Evolutionary conservation across 2,113 vertebrate genomes (phyloP), one percentile per base, ranked within the genome.

Genomic region (Oncorhynchus mykiss): DNA sequence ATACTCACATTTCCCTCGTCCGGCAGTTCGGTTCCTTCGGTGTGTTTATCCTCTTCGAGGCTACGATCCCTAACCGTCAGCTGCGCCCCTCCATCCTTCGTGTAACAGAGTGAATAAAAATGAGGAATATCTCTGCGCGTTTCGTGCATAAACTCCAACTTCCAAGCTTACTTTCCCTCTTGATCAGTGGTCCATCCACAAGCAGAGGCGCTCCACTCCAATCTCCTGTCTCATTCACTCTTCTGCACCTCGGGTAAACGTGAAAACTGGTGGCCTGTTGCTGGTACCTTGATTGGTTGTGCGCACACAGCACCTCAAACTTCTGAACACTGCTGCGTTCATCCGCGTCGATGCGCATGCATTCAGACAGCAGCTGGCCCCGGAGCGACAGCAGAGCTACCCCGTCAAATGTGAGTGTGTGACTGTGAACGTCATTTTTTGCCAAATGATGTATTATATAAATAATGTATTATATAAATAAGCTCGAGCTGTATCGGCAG

Each of bases 81-180:
- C 90, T 93, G 82, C 77, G 90, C 86, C 82, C 86, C 82, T 89
- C 87, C 92, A 93, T 93, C 85, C 82, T 84, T 16, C 5, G 76
- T 66, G 78, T 81, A 89, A 88, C 79, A 62, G 78, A 73, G 85
- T 18, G 20, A 84, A 83, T 84, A 81, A 85, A 60, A 4, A 20
- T 34, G 16, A 84, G 5, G n/a, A 22, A n/a, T 62, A 62, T 62
- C n/a, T 22, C 59, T 5, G 59, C n/a, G 59, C 5, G 59, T 62
- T 54, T 16, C 71, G 7, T 8, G 59, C 59, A 62, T n/a, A 62
- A 62, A 22, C 59, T 62, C 59, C 16, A n/a, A 62, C 59, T 62
- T 22, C 59, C 13, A 62, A 62, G 59, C 59, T 54, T 62, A 62
- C 59, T 62, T 62, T 62, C 7, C 59, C 59, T 6, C 59, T 11